Conservation (phyloP, 2,888 invertebrate species). For the Apotomis capreana region DNA sequence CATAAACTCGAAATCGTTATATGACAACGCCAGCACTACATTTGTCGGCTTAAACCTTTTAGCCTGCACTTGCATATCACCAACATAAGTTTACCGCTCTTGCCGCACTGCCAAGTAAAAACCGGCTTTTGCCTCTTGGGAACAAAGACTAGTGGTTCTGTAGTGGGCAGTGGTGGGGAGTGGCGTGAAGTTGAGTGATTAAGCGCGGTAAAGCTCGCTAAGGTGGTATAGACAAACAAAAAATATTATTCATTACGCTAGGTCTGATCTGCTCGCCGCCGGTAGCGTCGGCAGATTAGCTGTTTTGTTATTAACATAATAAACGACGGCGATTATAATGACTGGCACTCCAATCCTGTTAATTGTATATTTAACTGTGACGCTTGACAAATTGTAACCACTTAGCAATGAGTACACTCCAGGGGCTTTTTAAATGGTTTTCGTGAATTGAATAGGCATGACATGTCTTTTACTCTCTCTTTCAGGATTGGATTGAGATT, state of each 20-base stretch:
- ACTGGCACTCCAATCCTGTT: too few relatives aligned
- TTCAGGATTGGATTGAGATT: too few relatives aligned
- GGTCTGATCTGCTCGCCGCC: slow-evolving; percentile 55
- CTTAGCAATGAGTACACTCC: too few relatives aligned
- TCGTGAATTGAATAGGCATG: too few relatives aligned
- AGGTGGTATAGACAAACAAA: slow-evolving; percentile 53
- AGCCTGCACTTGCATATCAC: slow-evolving; percentile 24
- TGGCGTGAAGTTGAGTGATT: slow-evolving; percentile 42
- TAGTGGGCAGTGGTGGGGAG: not conserved
- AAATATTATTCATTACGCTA: slow-evolving; percentile 57
- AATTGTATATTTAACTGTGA: too few relatives aligned
- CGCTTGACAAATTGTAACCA: too few relatives aligned
- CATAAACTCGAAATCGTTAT: slow-evolving; percentile 17
- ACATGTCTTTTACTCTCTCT: too few relatives aligned
- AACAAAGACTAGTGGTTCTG: not conserved
- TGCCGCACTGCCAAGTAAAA: not conserved
- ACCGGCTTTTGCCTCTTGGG: not conserved
- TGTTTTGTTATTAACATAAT: not conserved
- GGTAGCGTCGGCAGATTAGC: slow-evolving; percentile 47
- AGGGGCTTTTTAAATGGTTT: too few relatives aligned
- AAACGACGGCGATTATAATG: not conserved
- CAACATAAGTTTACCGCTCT: slow-evolving; percentile 13
- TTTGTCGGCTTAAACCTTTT: slow-evolving; percentile 34
- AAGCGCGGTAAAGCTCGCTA: slow-evolving; percentile 52
- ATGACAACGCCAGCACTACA: slow-evolving; percentile 34